Evolutionary conservation across 2,797 vertebrate species (phyloP).

Genomic region (Pangasius macronema): DNA sequence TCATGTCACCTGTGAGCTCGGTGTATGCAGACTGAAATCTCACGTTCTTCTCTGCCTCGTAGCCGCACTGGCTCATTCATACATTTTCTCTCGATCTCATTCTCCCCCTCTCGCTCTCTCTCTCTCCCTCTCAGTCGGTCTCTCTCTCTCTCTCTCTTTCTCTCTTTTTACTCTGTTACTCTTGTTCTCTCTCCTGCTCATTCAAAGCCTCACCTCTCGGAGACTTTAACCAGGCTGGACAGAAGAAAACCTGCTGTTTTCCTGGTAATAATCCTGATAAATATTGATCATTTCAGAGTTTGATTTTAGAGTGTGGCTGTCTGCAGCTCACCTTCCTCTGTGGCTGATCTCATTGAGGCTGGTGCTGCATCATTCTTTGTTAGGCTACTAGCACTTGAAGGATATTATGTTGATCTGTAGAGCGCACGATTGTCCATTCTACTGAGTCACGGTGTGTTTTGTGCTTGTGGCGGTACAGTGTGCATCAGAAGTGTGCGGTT

Average conservation of each 20-base stretch:
- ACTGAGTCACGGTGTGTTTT: constrained; percentile 42
- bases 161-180: constrained; percentile 51
- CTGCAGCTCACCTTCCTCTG: not conserved
- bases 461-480: constrained; percentile 16
- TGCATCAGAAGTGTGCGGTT: not conserved
- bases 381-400: constrained; percentile 3
- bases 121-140: constrained; percentile 55
- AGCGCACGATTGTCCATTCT: constrained; percentile 7
- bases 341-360: constrained; percentile 19
- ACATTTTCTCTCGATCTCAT: constrained; percentile 58
- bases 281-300: constrained; percentile 29
- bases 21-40: constrained; percentile 32
- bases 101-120: constrained; percentile 45
- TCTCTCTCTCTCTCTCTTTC: constrained; percentile 43
- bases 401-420: not conserved
- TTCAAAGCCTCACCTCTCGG: constrained; percentile 34
- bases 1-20: constrained; percentile 32
- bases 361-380: constrained; percentile 34
- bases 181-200: constrained; percentile 57
- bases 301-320: not conserved
- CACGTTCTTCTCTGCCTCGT: constrained; percentile 58
- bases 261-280: constrained; percentile 64
- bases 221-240: constrained; percentile 55
- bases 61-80: constrained; percentile 71
- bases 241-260: constrained; percentile 62